Base-by-base conservation (phyloP, 2,113 vertebrate species). In the Taurulus bubalis region DNA sequence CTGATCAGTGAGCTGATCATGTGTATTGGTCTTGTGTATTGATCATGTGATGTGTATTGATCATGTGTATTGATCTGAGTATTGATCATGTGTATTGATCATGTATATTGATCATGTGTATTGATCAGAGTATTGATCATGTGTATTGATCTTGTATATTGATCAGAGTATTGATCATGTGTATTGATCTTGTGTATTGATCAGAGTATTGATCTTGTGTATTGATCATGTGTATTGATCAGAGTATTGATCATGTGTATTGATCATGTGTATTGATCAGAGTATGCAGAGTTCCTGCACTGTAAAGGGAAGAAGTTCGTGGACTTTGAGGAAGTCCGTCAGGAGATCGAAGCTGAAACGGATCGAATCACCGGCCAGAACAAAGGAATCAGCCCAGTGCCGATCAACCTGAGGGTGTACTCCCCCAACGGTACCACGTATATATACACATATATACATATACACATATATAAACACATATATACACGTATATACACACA, bases 221-320 rank as follows among this genome's bases (percentile, higher is more conserved):
- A 32, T 32, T 32, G 30, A 32, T 32, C 30, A 32, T 32, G 30
- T 32, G 30, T 32, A 32, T 32, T 32, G 30, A 32, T 32, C 30
- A 32, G 30, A 32, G 30, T 32, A 4, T 32, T 32, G 30, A 32
- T 32, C 30, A 4, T 32, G 30, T 40, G 38, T 10, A 11, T 11
- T 40, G 38, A 40, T 40, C 38, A 12, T 42, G 49, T 62, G n/a
- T 59, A 42, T 71, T 73, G 6, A 7, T 63, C 85, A 91, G 90
- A 91, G 51, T 88, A 83, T 1, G 92, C 85, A 0, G 98, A 99
- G 89, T 99, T 99, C 79, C 93, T 99, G 28, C 98, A 99, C 88
- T 98, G 97, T 91, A 99, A 99, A 89, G 97, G 97, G 47, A 99
- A 97, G 93, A 98, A 97, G 79, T 99, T 99, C 92, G 96, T 88